Percentiles rank a stretch among this genome's conserved stretches.
These are phyloP conservation scores for Malurus splendens DNA, from an alignment of 2,797 vertebrate genomes.

Conservation along the genomic window DNA sequence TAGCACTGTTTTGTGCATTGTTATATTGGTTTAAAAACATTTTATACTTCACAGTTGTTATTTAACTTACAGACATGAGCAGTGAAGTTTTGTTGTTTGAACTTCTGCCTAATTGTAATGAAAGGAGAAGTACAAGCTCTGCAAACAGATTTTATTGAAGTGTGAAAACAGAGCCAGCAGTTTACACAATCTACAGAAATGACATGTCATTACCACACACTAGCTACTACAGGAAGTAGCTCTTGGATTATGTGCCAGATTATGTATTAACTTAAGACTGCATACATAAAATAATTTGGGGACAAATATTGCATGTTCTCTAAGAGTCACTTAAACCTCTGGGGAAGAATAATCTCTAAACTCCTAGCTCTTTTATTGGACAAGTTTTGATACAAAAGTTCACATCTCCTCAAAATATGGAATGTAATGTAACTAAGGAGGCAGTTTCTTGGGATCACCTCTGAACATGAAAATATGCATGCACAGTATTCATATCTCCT, in stretches of 20 bases:
- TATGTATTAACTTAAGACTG: slow-evolving; percentile 10
- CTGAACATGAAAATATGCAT: neutral
- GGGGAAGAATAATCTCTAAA: neutral
- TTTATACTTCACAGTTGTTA: neutral
- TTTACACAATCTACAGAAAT: slow-evolving; percentile 43
- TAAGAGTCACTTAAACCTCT: neutral
- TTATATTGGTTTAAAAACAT: neutral
- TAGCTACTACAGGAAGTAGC: slow-evolving; percentile 35
- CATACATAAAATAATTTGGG: neutral
- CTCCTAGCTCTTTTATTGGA: neutral
- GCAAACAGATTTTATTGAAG: slow-evolving; percentile 46
- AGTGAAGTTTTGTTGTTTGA: slow-evolving; percentile 41
- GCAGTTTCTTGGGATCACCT: neutral
- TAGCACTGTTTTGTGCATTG: neutral
- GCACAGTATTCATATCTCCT: neutral
- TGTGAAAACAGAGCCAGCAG: slow-evolving; percentile 19
- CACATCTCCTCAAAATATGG: neutral
- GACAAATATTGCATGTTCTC: neutral
- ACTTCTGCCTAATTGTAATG: slow-evolving; percentile 13
- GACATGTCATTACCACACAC: slow-evolving; percentile 30
- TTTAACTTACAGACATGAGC: slow-evolving; percentile 6
- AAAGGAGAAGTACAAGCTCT: slow-evolving; percentile 30
- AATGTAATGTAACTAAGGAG: neutral
- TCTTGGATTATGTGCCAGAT: slow-evolving; percentile 1
- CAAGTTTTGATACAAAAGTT: neutral